Percentiles rank a stretch among this genome's conserved stretches.
Conservation (phyloP, 2,888 invertebrate species). For the Oscheius sp. region DNA sequence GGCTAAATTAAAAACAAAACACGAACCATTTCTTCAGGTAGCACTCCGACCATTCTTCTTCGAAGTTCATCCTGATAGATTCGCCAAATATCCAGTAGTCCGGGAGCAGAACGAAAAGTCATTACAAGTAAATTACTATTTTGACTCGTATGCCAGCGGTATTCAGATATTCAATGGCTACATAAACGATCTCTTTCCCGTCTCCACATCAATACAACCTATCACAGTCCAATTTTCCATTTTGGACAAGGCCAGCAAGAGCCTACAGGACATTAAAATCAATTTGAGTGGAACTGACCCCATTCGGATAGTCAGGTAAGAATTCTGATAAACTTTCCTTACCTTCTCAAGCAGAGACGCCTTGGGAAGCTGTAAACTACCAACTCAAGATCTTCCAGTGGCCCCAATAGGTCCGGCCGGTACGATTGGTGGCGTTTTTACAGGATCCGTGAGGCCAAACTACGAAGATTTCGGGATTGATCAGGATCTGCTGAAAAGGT, state of each 20-base stretch:
- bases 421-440: slow-evolving; percentile 7
- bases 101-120: slow-evolving; percentile 70
- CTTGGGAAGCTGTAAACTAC: slow-evolving; percentile 64
- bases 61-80: slow-evolving; percentile 76
- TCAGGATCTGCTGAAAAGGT: slow-evolving; percentile 52
- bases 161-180: slow-evolving; percentile 72
- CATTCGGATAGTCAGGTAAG: slow-evolving; percentile 61
- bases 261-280: slow-evolving; percentile 57
- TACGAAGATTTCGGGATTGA: slow-evolving; percentile 38
- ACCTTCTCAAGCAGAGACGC: slow-evolving; percentile 55
- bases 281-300: slow-evolving; percentile 68
- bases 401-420: neutral
- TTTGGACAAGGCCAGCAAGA: slow-evolving; percentile 27
- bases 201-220: slow-evolving; percentile 40
- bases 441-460: neutral
- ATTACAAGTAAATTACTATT: slow-evolving; percentile 55
- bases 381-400: slow-evolving; percentile 59
- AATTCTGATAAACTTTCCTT: neutral
- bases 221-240: slow-evolving; percentile 42
- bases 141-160: neutral
- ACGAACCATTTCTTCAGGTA: slow-evolving; percentile 41
- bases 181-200: slow-evolving; percentile 69
- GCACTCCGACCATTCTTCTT: slow-evolving; percentile 76
- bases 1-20: too few relatives aligned
- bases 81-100: slow-evolving; percentile 74